A percentile compares a stretch with the other conserved stretches of the same genome.
Evolutionary conservation across 2,797 vertebrate genomes (phyloP).

Genomic region (Thunnus albacares): DNA sequence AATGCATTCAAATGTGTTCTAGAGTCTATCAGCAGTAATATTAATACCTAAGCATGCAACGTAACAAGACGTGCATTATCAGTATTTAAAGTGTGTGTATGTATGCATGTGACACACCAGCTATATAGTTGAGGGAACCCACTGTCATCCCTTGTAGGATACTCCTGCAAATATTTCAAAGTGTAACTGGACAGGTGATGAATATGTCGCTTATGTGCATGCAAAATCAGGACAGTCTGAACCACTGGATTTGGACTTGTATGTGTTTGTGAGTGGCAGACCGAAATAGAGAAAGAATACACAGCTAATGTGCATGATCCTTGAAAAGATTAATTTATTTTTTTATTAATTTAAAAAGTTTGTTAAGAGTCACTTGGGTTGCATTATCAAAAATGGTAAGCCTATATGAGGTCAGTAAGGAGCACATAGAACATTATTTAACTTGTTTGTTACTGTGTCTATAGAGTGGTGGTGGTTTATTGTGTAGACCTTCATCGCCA

Average conservation of each 20-base stretch:
- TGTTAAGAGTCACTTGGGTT: conserved; percentile 17
- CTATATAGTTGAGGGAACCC: background rate
- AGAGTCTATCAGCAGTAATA: background rate
- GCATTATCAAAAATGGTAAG: conserved; percentile 8
- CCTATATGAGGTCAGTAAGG: conserved; percentile 7
- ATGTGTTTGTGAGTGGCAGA: background rate
- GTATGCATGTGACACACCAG: background rate
- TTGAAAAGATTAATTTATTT: background rate
- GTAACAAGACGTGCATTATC: background rate
- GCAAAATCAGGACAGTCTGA: background rate
- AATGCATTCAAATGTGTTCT: background rate
- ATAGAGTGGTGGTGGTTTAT: background rate
- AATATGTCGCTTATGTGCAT: background rate
- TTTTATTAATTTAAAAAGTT: no score
- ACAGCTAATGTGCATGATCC: background rate
- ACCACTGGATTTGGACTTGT: background rate
- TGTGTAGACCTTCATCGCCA: conserved; percentile 45
- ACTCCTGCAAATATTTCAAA: background rate
- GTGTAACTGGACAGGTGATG: background rate
- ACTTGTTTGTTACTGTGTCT: no score
- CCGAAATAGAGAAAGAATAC: background rate
- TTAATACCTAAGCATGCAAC: background rate
- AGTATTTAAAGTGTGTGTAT: background rate
- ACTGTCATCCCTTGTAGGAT: background rate
- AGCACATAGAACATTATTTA: background rate